These are phyloP conservation scores for Corythoichthys haematopterus DNA, from an alignment of 2,113 vertebrate genomes.

Conservation along the genomic window DNA sequence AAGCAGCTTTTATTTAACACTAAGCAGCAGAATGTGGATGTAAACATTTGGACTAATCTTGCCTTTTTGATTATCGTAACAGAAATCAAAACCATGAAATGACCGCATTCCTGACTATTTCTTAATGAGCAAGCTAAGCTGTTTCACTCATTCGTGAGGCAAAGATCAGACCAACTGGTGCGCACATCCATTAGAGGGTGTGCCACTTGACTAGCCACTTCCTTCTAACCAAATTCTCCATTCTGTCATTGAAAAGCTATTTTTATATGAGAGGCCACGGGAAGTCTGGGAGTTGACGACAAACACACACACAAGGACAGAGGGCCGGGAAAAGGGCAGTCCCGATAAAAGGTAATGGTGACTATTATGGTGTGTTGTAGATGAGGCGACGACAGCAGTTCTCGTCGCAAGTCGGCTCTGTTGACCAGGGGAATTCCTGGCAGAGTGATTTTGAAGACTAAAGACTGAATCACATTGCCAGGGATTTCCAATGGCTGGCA, in stretches of 20 bases:
- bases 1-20: constrained; percentile 8
- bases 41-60: background rate
- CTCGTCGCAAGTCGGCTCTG: constrained; percentile 50
- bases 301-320: constrained; percentile 12
- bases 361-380: background rate
- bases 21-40: background rate
- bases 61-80: background rate
- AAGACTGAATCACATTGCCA: constrained; percentile 95
- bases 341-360: background rate
- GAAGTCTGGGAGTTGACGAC: constrained; percentile 59
- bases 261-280: constrained; percentile 67
- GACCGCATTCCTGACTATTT: background rate
- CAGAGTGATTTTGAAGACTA: constrained; percentile 86
- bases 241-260: constrained; percentile 71
- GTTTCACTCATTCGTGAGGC: background rate
- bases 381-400: background rate
- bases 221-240: constrained; percentile 63
- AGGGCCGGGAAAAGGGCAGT: background rate
- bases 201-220: constrained; percentile 56
- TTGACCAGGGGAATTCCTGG: constrained; percentile 89
- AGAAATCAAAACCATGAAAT: background rate
- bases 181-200: constrained; percentile 50
- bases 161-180: background rate
- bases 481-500: constrained; percentile 92
- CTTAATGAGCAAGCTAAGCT: background rate